phyloP scores from a whole-genome alignment of 2,113 vertebrate species.

The Coreoperca whiteheadi region DNA sequence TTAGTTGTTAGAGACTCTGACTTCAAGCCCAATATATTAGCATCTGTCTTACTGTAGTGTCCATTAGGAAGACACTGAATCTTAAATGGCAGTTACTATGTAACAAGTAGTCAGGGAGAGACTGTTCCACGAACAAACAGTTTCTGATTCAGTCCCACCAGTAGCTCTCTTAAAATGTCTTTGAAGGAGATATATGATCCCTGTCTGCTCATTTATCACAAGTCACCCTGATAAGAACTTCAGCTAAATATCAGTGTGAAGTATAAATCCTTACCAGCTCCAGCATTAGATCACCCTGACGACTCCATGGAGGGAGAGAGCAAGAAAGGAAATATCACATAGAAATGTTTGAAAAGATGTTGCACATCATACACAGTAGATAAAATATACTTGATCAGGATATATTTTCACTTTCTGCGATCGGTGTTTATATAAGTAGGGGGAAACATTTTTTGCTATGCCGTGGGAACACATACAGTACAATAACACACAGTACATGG shows the following conservation, averaged over 20 bases:
- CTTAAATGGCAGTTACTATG: background rate
- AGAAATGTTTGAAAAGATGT: background rate
- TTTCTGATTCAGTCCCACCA: background rate
- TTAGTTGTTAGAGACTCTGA: background rate
- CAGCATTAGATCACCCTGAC: background rate
- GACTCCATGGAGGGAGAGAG: background rate
- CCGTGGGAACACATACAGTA: slow-evolving; percentile 14
- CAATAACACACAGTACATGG: slow-evolving; percentile 31
- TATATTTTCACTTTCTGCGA: background rate
- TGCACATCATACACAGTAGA: background rate
- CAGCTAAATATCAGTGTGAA: background rate
- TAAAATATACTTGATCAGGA: background rate
- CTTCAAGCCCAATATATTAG: background rate
- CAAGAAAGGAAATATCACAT: background rate
- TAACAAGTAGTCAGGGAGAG: background rate
- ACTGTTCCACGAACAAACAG: background rate
- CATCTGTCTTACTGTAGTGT: background rate
- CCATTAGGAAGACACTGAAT: background rate
- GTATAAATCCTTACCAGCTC: background rate
- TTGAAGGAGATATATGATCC: background rate
- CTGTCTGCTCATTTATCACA: slow-evolving; percentile 8
- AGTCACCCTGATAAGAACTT: background rate
- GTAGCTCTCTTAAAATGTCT: slow-evolving; percentile 1
- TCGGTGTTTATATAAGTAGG: slow-evolving; percentile 17
- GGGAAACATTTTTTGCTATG: slow-evolving; percentile 3